Evolutionary conservation across 1,140 invertebrate genomes (phyloP), one percentile per base, ranked within the genome.

Genomic region (Pseudomyrmex flavicornis): DNA sequence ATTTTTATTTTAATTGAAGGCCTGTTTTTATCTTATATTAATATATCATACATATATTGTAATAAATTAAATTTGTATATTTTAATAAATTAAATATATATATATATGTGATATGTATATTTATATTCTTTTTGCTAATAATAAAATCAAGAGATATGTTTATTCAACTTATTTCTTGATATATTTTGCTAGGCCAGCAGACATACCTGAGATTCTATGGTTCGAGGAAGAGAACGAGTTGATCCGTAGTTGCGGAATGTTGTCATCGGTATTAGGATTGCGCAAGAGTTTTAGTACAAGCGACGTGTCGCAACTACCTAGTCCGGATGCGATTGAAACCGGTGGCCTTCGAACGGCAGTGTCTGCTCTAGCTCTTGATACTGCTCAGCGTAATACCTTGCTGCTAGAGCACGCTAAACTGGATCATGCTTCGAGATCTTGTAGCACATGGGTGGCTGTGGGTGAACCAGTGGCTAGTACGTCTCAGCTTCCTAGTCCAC

Each of bases 401-500:
- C 89, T 96, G 15, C 88, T 96, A 52, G 95, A 96, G 83, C 95
- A 95, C 70, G 94, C 95, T 1, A 94, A 95, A 61, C 93, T 97
- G 44, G 96, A 97, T 80, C 95, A 96, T 35, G 96, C 97, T 0
- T 98, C 97, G 0, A 95, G 97, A 1, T 98, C 97, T 0, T 98
- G 97, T 92, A 97, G 97, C 72, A 98, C 97, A 0, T 98, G 97
- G 97, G 97, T 98, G 0, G 97, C 97, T 2, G 97, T 97, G 0
- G 97, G 97, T 1, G 97, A 97, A 26, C 88, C 88, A 86, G 94
- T 96, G 2, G 95, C 95, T 1, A 96, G 96, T 17, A 96, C 96
- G 0, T 97, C 96, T 0, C 97, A 97, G 89, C 91, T 97, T 74
- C 97, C 97, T 2, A 97, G 96, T 54, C 96, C 96, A 0, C 96